Conservation (phyloP, 2,888 invertebrate species). For the Hyalella azteca region DNA sequence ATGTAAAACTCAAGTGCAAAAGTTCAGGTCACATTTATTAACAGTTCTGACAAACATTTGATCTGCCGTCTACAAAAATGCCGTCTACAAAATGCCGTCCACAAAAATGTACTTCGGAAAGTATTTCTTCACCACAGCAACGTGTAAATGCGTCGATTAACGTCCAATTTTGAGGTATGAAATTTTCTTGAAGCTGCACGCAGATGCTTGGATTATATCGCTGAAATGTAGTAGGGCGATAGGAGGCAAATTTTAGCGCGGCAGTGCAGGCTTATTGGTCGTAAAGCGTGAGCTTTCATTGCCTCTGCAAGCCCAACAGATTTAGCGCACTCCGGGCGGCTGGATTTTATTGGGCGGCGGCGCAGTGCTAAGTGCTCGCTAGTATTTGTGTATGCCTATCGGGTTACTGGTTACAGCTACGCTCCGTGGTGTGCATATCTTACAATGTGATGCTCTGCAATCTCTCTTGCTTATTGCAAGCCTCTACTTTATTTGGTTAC, state of each 20-base stretch:
- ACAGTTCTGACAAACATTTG: not conserved
- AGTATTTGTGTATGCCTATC: slow-evolving; percentile 19
- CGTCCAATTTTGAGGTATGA: not conserved
- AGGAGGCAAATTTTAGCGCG: slow-evolving; percentile 1
- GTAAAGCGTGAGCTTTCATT: slow-evolving; percentile 15
- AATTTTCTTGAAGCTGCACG: not conserved
- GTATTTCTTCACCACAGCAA: not conserved
- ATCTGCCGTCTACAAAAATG: not conserved
- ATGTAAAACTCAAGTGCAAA: no score
- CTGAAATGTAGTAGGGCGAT: not conserved
- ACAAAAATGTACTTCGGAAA: not conserved
- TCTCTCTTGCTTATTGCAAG: no score
- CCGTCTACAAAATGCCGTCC: not conserved
- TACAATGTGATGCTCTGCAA: no score
- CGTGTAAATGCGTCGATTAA: not conserved
- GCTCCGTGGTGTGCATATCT: no score
- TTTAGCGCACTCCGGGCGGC: slow-evolving; percentile 12
- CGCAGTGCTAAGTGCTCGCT: slow-evolving; percentile 16
- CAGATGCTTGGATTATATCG: not conserved
- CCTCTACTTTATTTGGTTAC: no score
- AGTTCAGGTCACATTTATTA: not conserved
- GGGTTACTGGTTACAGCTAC: no score
- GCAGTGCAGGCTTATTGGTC: slow-evolving; percentile 18
- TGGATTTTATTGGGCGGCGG: not conserved
- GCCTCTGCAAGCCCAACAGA: slow-evolving; percentile 14